Percentiles rank a stretch among this genome's conserved stretches.
phyloP scores from a whole-genome alignment of 2,888 invertebrate species.

The Carpatolechia fugitivella region DNA sequence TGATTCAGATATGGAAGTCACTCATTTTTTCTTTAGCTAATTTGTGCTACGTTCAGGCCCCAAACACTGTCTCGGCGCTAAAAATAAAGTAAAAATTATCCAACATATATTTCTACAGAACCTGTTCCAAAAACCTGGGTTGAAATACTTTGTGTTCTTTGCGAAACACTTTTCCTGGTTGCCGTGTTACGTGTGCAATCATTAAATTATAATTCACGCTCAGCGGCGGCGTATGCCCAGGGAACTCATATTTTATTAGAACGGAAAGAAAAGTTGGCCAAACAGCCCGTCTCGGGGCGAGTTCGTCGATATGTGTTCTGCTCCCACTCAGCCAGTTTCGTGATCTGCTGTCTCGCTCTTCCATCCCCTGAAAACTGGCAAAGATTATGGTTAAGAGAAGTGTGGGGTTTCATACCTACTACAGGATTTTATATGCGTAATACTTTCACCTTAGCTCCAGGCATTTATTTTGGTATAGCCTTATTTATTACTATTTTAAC shows the following conservation, averaged over 20 bases:
- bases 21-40: no score
- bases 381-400: conserved; percentile 37
- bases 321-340: conserved; percentile 24
- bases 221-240: conserved; percentile 11
- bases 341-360: conserved; percentile 39
- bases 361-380: conserved; percentile 49
- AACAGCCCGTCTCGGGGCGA: conserved; percentile 37
- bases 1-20: no score
- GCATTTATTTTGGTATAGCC: no score
- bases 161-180: background rate
- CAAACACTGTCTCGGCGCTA: no score
- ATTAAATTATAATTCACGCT: conserved; percentile 6
- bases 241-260: conserved; percentile 62
- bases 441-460: no score
- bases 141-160: background rate
- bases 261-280: conserved; percentile 65
- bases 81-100: no score
- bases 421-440: background rate
- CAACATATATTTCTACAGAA: no score
- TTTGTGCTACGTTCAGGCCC: no score
- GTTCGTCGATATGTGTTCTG: conserved; percentile 47
- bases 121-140: no score
- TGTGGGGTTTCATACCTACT: background rate
- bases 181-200: background rate
- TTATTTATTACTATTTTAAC: no score